Percentiles rank a stretch among this genome's conserved stretches.
Evolutionary conservation across 2,797 vertebrate genomes (phyloP).

Genomic region (Thunnus albacares): DNA sequence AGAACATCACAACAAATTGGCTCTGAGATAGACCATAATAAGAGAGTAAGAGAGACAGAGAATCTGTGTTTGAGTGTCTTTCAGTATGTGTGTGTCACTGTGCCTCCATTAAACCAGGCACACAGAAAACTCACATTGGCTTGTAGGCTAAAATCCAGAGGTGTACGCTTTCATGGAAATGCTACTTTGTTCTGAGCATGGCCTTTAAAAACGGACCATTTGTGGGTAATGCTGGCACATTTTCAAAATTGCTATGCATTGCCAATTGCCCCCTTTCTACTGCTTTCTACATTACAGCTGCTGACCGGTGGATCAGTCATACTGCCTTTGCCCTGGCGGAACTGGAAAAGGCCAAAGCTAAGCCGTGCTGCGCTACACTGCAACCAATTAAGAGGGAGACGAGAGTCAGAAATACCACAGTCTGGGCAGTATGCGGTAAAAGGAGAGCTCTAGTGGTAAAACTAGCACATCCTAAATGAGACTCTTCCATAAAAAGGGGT

Average conservation of each 20-base stretch:
- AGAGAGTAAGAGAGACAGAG: constrained; percentile 41
- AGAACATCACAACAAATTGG: constrained; percentile 73
- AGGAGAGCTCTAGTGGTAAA: constrained; percentile 28
- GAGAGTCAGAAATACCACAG: background rate
- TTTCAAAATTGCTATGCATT: background rate
- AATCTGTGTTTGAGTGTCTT: constrained; percentile 25
- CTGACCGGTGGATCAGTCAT: constrained; percentile 4
- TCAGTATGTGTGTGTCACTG: constrained; percentile 30
- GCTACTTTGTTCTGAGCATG: constrained; percentile 13
- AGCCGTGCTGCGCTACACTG: background rate
- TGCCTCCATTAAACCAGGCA: constrained; percentile 28
- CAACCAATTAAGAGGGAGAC: constrained; percentile 2
- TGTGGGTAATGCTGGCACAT: constrained; percentile 1
- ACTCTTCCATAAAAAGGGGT: background rate
- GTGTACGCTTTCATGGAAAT: constrained; percentile 32
- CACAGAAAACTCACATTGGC: constrained; percentile 15
- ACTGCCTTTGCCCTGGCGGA: constrained; percentile 2
- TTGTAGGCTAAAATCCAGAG: constrained; percentile 13
- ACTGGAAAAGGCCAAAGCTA: constrained; percentile 2
- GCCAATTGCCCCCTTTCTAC: constrained; percentile 4
- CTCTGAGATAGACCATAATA: constrained; percentile 65
- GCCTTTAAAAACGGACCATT: constrained; percentile 32
- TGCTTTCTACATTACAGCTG: constrained; percentile 23
- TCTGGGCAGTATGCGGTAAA: background rate
- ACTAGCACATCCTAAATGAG: constrained; percentile 18